These are phyloP conservation scores for Leptatherina wallacei DNA, from an alignment of 2,797 vertebrate genomes.

Conservation along the genomic window DNA sequence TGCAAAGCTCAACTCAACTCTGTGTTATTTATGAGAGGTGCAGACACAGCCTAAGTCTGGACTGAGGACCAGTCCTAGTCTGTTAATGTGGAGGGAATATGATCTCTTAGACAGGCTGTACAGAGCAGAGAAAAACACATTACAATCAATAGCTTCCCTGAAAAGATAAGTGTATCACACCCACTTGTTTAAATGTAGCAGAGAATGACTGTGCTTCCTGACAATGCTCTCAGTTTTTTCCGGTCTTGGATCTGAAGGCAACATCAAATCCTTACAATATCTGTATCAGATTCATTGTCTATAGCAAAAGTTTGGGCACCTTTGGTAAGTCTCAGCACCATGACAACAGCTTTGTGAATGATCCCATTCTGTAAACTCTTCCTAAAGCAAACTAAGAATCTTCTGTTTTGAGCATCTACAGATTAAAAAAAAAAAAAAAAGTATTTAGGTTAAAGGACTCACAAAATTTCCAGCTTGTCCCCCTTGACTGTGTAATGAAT, in stretches of 20 bases:
- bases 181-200: conserved; percentile 65
- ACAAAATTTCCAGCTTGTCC: not conserved
- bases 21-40: conserved; percentile 77
- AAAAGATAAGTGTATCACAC: conserved; percentile 68
- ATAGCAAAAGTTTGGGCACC: not conserved
- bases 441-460: not conserved
- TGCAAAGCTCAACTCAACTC: conserved; percentile 44
- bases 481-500: not conserved
- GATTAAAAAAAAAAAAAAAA: too few species aligned
- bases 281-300: not conserved
- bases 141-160: conserved; percentile 78
- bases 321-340: not conserved
- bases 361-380: not conserved
- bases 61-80: conserved; percentile 57
- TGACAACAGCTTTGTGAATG: not conserved
- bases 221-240: conserved; percentile 45
- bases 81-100: conserved; percentile 79
- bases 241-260: conserved; percentile 24
- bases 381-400: not conserved
- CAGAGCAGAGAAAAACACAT: conserved; percentile 65
- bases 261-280: not conserved
- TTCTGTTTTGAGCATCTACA: too few species aligned
- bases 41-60: conserved; percentile 55
- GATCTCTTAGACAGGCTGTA: conserved; percentile 69
- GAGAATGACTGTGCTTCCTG: conserved; percentile 49